Evolutionary conservation across 2,888 invertebrate species (phyloP).

Genomic region (Lasius platythorax): DNA sequence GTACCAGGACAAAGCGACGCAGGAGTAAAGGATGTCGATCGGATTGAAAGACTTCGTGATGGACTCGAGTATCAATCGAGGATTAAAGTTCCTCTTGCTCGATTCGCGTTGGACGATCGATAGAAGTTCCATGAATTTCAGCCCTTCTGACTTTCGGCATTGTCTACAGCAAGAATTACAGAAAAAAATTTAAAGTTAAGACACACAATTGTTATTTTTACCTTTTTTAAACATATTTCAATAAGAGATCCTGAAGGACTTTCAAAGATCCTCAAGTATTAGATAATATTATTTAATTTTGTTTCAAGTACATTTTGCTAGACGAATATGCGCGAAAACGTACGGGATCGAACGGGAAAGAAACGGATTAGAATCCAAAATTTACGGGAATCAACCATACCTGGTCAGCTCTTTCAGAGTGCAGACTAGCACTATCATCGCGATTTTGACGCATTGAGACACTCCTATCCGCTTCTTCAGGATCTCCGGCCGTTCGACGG

Average conservation of each 20-base stretch:
- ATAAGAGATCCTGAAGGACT: no score
- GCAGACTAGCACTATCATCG: conserved; percentile 89
- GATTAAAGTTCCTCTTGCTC: conserved; percentile 78
- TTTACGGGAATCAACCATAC: conserved; percentile 54
- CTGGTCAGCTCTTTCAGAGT: conserved; percentile 89
- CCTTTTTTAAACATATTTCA: no score
- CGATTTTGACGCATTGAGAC: conserved; percentile 89
- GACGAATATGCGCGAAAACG: no score
- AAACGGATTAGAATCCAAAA: background rate
- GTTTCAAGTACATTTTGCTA: no score
- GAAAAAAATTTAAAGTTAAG: background rate
- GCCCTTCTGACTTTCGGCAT: conserved; percentile 75
- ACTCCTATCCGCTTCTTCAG: conserved; percentile 88
- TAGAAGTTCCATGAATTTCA: conserved; percentile 58
- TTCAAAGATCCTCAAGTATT: no score
- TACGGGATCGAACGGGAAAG: background rate
- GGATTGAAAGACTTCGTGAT: conserved; percentile 81
- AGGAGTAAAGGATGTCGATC: conserved; percentile 70
- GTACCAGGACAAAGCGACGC: conserved; percentile 82
- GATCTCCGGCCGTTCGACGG: conserved; percentile 90
- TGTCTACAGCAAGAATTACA: conserved; percentile 66
- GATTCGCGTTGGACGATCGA: conserved; percentile 79
- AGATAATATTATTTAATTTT: no score
- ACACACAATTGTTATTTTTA: no score
- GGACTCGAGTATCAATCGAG: conserved; percentile 72